Evolutionary conservation across 2,113 vertebrate species (phyloP), one percentile per base, ranked within the genome.

Genomic region (Polypterus senegalus): DNA sequence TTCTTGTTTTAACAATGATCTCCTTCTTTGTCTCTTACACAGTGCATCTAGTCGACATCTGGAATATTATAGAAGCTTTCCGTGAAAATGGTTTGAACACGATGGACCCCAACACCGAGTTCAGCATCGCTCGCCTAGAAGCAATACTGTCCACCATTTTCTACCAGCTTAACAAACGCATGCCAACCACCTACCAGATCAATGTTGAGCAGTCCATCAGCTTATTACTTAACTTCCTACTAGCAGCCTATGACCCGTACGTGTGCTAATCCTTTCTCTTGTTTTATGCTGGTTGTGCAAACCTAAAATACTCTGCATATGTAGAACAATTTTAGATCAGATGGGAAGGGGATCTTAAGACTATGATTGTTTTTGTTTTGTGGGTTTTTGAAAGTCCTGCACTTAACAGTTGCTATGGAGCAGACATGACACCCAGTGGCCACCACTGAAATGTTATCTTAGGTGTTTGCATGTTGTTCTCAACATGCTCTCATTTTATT

Each of bases 41-140:
- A 99, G 96, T 99, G 75, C 96, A 99, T 76, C 74, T 97, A 81
- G 90, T 99, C 63, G 96, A 99, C 77, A 95, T 99, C 66, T 99
- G 95, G 95, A 98, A 99, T 2, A 79, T 99, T 71, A 97, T 99
- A 46, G 95, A 99, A 83, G 93, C 93, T 43, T 82, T 98, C 73
- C 71, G 94, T 64, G 95, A 98, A 77, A 98, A 92, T 0, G 89
- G 91, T 4, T 79, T 99, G 65, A 95, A 94, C 86, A 85, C 88
- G 76, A 76, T 92, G 82, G 93, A 97, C 64, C 89, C 91, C 69
- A 90, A 54, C 70, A 79, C 82, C 0, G 92, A 98, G 63, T 84
- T 98, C 72, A 91, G 87, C 0, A 91, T 94, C 79, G 84, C 92
- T 67, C 91, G 91, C 61, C 77, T 99, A 55, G 93, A 99, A 71